Conservation (phyloP, 2,113 vertebrate genomes). For the Hippocampus mohnikei region DNA sequence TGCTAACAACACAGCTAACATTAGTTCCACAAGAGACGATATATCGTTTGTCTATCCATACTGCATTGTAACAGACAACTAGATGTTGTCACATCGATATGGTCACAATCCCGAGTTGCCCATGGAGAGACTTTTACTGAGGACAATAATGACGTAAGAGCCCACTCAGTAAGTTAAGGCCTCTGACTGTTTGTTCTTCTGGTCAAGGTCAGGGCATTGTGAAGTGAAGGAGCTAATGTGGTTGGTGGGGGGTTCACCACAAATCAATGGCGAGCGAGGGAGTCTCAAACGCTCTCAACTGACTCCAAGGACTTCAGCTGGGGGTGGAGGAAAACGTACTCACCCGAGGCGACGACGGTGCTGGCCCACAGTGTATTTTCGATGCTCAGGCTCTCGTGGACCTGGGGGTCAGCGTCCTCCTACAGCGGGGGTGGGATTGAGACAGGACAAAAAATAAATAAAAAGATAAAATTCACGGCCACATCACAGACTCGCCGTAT, state of each 20-base stretch:
- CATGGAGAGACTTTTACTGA: constrained; percentile 21
- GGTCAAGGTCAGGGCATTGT: constrained; percentile 68
- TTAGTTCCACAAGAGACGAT: no score
- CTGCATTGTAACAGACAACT: no score
- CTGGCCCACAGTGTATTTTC: constrained; percentile 97
- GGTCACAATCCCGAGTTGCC: background rate
- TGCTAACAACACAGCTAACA: no score
- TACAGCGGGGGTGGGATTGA: constrained; percentile 47
- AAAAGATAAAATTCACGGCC: background rate
- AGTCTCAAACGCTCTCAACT: constrained; percentile 51
- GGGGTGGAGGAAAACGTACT: constrained; percentile 18
- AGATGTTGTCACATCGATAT: no score
- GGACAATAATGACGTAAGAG: constrained; percentile 50
- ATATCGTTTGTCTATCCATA: no score
- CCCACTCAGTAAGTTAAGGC: constrained; percentile 45
- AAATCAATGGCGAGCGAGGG: constrained; percentile 66
- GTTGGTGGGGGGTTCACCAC: constrained; percentile 46
- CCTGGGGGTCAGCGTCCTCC: constrained; percentile 89
- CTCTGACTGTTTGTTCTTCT: constrained; percentile 42
- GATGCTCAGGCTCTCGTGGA: constrained; percentile 92
- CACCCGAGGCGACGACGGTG: constrained; percentile 94
- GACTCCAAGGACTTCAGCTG: constrained; percentile 42
- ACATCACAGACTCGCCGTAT: background rate
- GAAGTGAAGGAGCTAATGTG: constrained; percentile 10
- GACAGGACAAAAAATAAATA: background rate